phyloP scores from a whole-genome alignment of 2,888 invertebrate genomes.

The Junonia oenone region DNA sequence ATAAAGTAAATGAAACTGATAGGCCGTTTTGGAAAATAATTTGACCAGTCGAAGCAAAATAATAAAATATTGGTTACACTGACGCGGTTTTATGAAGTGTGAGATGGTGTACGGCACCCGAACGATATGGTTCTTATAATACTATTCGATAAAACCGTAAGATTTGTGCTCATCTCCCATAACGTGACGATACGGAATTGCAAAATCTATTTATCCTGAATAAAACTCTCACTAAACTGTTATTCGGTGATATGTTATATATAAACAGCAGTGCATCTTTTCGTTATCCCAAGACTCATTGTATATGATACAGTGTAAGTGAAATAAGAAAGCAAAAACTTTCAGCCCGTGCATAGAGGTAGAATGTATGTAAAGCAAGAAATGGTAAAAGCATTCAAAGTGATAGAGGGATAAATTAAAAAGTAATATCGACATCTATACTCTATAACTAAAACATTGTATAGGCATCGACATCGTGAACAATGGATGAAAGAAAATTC shows the following conservation, averaged over 20 bases:
- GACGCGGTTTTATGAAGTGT: constrained; percentile 59
- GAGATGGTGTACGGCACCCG: constrained; percentile 52
- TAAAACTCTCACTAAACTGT: constrained; percentile 51
- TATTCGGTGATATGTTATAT: constrained; percentile 46
- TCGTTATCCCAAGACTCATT: constrained; percentile 56
- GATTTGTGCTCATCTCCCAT: constrained; percentile 48
- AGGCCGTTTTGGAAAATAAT: constrained; percentile 80
- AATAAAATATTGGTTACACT: constrained; percentile 59
- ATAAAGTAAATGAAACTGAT: constrained; percentile 68
- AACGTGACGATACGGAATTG: constrained; percentile 48
- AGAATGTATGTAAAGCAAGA: constrained; percentile 74
- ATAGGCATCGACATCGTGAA: constrained; percentile 59
- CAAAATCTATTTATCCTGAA: constrained; percentile 36
- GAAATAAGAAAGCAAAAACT: constrained; percentile 66
- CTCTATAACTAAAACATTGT: constrained; percentile 42
- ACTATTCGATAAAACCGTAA: constrained; percentile 22
- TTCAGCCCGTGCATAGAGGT: constrained; percentile 76
- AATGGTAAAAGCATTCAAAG: constrained; percentile 69
- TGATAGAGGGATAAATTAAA: constrained; percentile 58
- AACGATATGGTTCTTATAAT: constrained; percentile 9
- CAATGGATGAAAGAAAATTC: constrained; percentile 56
- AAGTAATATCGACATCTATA: constrained; percentile 57
- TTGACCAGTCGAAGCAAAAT: constrained; percentile 68
- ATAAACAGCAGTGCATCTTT: constrained; percentile 63
- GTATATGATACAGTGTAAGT: constrained; percentile 74